Conservation (phyloP, 35 echinoderm and acorn worm genomes). For the Nesometra sesokonis region DNA sequence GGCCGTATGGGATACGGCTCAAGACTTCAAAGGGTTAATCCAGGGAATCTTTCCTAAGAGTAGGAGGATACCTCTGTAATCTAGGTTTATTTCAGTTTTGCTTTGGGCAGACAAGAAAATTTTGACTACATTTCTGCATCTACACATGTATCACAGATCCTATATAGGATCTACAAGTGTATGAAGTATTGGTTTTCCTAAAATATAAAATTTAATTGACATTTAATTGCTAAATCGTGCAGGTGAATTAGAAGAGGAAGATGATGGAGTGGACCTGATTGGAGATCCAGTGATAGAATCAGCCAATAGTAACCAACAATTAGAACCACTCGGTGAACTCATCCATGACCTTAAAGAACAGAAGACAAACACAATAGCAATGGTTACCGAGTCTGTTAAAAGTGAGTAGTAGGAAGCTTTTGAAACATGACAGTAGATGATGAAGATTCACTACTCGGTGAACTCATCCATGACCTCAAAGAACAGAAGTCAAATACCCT, state of each 20-base stretch:
- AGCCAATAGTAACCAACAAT: not conserved
- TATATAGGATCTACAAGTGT: no score
- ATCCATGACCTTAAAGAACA: not conserved
- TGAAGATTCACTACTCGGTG: not conserved
- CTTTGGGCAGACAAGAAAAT: no score
- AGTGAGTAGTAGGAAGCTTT: not conserved
- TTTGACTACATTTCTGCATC: no score
- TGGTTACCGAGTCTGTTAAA: not conserved
- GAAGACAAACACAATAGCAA: not conserved
- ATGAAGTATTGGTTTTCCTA: no score
- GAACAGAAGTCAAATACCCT: not conserved
- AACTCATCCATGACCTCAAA: not conserved
- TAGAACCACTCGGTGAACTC: not conserved
- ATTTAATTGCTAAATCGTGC: not conserved
- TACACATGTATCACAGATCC: no score
- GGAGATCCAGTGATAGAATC: not conserved
- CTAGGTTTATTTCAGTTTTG: no score
- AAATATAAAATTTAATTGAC: no score
- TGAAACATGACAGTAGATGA: no score
- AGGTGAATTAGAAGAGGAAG: not conserved
- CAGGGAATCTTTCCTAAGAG: no score
- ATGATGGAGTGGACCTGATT: not conserved
- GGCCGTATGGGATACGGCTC: no score
- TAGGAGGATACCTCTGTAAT: no score
- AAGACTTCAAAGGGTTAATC: no score